Base-by-base conservation (phyloP, 2,113 vertebrate species). In the Lycocorax pyrrhopterus region DNA sequence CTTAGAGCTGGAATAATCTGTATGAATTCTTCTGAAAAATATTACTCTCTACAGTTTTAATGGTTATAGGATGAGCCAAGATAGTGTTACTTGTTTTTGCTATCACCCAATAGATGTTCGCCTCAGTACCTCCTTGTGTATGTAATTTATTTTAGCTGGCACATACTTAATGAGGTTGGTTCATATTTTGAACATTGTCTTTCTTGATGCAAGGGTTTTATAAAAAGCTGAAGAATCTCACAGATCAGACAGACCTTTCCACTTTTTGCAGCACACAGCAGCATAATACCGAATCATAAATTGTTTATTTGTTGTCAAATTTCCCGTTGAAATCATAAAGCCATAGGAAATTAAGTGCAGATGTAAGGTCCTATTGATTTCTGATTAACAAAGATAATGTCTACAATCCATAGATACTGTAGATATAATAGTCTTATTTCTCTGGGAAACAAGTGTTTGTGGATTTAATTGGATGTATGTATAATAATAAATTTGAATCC, bases 1-100 rank as follows among this genome's bases (percentile, higher is more conserved):
- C 67, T 87, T 91, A 84, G 62, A 84, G n/a, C 49, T 89, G 73
- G 44, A 82, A 27, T 90, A 93, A 94, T 94, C 80, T 89, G 44
- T 55, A 39, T 37, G 46, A 88, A 53, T 77, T 91, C 72, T 72
- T 94, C 41, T 87, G 76, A 83, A 94, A 52, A 84, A 58, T 71
- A 80, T 52, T 80, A 13, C 35, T 90, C 16, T 39, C 64, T 85
- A 30, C 37, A 72, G 13, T 87, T 93, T 84, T 76, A 91, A 81
- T 74, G 73, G 81, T 71, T 80, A 32, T 11, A 56, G 14, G 32
- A 68, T 75, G 37, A 88, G 33, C 68, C 55, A 63, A 86, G 49
- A 75, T 29, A 88, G 52, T 3, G 27, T 79, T 62, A 16, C 18
- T 72, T 89, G 73, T 33, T 74, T 94, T 92, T 83, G 27, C 71